Evolutionary conservation across 2,888 invertebrate genomes (phyloP), one percentile per base, ranked within the genome.

Genomic region (Stenichneumon culpator): DNA sequence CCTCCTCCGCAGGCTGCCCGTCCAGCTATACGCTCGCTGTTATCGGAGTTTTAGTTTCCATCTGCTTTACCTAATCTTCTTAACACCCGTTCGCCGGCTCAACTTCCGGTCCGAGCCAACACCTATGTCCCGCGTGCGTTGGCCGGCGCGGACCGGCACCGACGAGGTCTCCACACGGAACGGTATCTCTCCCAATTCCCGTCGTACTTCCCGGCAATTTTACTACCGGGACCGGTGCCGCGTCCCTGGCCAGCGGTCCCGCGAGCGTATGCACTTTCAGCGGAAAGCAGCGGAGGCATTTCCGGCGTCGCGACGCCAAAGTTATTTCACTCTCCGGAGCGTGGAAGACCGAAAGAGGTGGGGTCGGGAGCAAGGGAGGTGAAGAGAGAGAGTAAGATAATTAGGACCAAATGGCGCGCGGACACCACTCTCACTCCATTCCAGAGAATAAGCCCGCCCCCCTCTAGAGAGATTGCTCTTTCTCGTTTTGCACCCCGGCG

Each of bases 61-160:
- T 72, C 75, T 72, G 65, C 75, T 77, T 75, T 44, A 67, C 78
- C 82, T 84, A 84, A 80, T 80, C 83, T 84, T 60, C 77, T 77
- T 63, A 80, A 79, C 79, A 50, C 57, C 67, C 83, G 47, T 72
- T 74, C 60, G 81, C 16, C 74, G 36, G 75, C 19, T 77, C 52
- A 83, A 83, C 79, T 75, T 83, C 32, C 79, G 75, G 36, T 44
- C 28, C 32, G 22, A 57, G 32, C 25, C 39, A 60, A 57, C 70
- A 50, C 70, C 25, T 57, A 77, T 57, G 19, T 0, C 28, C n/a
- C 75, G 50, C 50, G 65, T 65, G 14, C 14, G 52, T 28, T 16
- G 39, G 28, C 9, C 67, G 25, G 1, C 25, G 22, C 22, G 7
- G 54, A 54, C 7, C 54, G 39, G 39, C 39, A 39, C 39, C 39